phyloP scores from a whole-genome alignment of 2,888 invertebrate species.

The Vanessa cardui region DNA sequence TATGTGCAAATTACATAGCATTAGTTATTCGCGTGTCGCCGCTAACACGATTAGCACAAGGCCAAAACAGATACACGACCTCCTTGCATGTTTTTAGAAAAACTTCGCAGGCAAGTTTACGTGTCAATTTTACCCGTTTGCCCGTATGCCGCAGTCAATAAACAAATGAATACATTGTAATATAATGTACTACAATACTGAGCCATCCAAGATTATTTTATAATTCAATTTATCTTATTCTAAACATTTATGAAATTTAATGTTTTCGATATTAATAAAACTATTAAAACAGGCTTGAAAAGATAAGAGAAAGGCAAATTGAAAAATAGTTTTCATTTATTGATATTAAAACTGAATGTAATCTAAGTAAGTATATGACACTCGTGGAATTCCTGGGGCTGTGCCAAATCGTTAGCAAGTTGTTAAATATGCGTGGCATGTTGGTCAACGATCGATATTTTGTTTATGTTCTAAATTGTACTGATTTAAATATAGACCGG shows the following conservation, averaged over 20 bases:
- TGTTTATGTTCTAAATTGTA: slow-evolving; percentile 60
- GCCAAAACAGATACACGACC: slow-evolving; percentile 77
- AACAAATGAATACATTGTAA: slow-evolving; percentile 1
- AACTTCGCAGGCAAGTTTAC: slow-evolving; percentile 37
- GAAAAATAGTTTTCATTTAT: slow-evolving; percentile 27
- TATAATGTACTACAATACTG: neutral
- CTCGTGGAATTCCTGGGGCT: slow-evolving; percentile 73
- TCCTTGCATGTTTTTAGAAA: slow-evolving; percentile 69
- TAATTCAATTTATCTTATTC: neutral
- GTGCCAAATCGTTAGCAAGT: slow-evolving; percentile 70
- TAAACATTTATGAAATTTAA: too few species aligned
- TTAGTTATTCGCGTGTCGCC: slow-evolving; percentile 67
- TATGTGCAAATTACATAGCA: slow-evolving; percentile 66
- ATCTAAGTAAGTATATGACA: slow-evolving; percentile 55
- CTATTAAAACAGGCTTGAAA: slow-evolving; percentile 16
- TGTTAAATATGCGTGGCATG: slow-evolving; percentile 72
- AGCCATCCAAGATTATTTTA: neutral
- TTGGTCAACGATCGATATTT: slow-evolving; percentile 71
- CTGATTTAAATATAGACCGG: slow-evolving; percentile 38
- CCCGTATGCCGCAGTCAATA: slow-evolving; percentile 50
- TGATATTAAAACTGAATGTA: slow-evolving; percentile 52
- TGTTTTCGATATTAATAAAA: neutral
- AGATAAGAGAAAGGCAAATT: slow-evolving; percentile 35
- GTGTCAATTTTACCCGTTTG: slow-evolving; percentile 48
- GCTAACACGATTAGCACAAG: slow-evolving; percentile 77